A percentile compares a stretch with the other conserved stretches of the same genome.
Evolutionary conservation across 2,797 vertebrate species (phyloP).

Genomic region (Taenioides sp.): DNA sequence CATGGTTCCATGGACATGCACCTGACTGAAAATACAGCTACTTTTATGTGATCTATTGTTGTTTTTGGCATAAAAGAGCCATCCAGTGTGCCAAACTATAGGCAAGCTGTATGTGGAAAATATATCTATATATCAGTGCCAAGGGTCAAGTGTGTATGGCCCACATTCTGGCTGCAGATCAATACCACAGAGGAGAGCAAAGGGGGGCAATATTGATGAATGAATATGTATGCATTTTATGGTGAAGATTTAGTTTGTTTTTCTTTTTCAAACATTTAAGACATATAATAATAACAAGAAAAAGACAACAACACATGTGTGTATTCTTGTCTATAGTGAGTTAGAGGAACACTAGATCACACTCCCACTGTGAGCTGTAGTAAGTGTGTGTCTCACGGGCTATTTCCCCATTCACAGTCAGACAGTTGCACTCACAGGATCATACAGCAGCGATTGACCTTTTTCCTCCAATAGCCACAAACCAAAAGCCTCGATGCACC

Average conservation of each 20-base stretch:
- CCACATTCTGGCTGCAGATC: conserved; percentile 53
- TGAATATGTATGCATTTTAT: conserved; percentile 62
- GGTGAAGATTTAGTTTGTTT: conserved; percentile 30
- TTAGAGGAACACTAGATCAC: conserved; percentile 9
- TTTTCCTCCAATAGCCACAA: conserved; percentile 34
- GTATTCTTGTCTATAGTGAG: neutral
- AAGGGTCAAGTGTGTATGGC: conserved; percentile 62
- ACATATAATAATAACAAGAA: neutral
- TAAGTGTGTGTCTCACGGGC: conserved; percentile 37
- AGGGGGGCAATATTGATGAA: conserved; percentile 65
- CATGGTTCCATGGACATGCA: neutral
- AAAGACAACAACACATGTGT: neutral
- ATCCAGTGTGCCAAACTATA: conserved; percentile 31
- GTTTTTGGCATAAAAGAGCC: conserved; percentile 23
- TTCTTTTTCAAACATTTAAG: neutral
- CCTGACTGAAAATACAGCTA: neutral
- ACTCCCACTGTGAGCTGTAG: neutral
- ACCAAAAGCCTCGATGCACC: conserved; percentile 4
- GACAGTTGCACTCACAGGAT: conserved; percentile 41
- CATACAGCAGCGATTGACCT: conserved; percentile 39
- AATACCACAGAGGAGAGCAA: conserved; percentile 57
- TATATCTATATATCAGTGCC: conserved; percentile 59
- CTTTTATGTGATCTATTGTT: neutral
- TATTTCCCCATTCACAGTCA: conserved; percentile 47
- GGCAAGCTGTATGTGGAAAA: conserved; percentile 46